These are phyloP conservation scores for Nesospiza acunhae DNA, from an alignment of 2,113 vertebrate species.

Conservation along the genomic window DNA sequence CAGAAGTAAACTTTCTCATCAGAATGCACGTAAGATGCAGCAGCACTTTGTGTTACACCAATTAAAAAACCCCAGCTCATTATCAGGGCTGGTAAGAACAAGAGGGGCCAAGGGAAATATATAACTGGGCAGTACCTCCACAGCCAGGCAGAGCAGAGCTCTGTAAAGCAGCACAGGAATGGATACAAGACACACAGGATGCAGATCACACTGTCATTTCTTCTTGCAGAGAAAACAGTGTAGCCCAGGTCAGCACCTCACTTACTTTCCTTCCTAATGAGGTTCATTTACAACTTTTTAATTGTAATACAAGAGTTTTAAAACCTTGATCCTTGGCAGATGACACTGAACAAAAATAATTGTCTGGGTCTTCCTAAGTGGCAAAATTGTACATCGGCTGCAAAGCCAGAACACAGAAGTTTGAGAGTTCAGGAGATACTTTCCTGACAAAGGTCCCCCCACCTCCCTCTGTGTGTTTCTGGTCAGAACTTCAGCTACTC, in stretches of 20 bases:
- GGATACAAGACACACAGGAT: background rate
- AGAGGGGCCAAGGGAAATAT: background rate
- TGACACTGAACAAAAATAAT: background rate
- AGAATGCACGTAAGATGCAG: background rate
- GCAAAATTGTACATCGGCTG: background rate
- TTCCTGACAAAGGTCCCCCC: background rate
- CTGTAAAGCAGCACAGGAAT: background rate
- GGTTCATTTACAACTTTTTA: background rate
- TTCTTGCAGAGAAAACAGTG: background rate
- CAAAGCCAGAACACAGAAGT: background rate
- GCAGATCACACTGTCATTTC: background rate
- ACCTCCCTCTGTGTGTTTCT: background rate
- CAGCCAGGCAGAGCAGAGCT: background rate
- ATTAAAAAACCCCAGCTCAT: accelerated
- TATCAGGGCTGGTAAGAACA: background rate
- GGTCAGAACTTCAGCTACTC: background rate
- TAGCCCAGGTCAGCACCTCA: background rate
- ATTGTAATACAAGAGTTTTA: background rate
- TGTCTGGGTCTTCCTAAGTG: background rate
- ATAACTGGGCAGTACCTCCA: background rate
- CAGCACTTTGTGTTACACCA: background rate
- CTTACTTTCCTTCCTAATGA: background rate
- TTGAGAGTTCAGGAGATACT: background rate
- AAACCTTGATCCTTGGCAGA: background rate
- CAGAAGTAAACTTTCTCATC: background rate